Conservation (phyloP, 2,888 invertebrate genomes). For the Teleiodes luculella region DNA sequence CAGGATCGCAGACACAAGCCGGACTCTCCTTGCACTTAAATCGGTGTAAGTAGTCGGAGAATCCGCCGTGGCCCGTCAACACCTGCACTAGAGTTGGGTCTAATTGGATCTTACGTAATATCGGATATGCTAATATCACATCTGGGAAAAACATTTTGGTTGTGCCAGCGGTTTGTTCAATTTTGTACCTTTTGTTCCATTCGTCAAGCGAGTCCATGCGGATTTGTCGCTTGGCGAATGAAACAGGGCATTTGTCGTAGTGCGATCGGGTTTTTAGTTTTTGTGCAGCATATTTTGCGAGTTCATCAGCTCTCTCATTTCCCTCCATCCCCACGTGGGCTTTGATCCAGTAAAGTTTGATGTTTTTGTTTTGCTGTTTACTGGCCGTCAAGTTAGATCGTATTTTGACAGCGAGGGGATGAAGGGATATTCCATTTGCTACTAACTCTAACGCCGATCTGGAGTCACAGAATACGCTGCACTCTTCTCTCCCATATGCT, state of each 20-base stretch:
- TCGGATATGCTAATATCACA: background rate
- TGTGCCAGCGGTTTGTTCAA: background rate
- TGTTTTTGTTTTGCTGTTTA: background rate
- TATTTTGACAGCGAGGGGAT: background rate
- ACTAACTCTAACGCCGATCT: conserved; percentile 1
- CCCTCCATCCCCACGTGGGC: background rate
- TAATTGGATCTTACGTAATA: background rate
- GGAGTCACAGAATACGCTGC: conserved; percentile 1
- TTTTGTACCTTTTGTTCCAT: conserved; percentile 11
- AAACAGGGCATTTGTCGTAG: conserved; percentile 13
- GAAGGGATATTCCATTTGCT: background rate
- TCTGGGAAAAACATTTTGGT: conserved; percentile 8
- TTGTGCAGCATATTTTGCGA: conserved; percentile 17
- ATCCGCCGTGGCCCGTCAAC: conserved; percentile 14
- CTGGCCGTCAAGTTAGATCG: background rate
- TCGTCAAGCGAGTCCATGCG: background rate
- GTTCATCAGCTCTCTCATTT: conserved; percentile 8
- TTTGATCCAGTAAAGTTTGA: background rate
- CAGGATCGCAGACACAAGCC: conserved; percentile 14
- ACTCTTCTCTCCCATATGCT: background rate
- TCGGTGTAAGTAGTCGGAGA: background rate
- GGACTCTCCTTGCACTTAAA: conserved; percentile 15
- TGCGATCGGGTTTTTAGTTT: background rate
- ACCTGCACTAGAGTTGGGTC: background rate
- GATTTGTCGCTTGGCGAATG: conserved; percentile 2